A percentile compares a stretch with the other conserved stretches of the same genome.
phyloP scores from a whole-genome alignment of 2,888 invertebrate species.

The Leistus spinibarbis region DNA sequence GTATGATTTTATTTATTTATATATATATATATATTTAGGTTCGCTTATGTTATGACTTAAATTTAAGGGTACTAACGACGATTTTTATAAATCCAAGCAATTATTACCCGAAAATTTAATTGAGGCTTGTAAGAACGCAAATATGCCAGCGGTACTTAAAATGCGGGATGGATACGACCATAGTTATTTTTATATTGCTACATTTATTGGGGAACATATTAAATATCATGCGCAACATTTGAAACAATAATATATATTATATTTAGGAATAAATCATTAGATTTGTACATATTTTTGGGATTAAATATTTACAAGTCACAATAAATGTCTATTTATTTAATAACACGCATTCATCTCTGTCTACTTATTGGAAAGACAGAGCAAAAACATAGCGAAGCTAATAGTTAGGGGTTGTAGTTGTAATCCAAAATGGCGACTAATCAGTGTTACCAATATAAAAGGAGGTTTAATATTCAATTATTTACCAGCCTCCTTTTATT shows the following conservation, averaged over 20 bases:
- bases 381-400: too few relatives aligned
- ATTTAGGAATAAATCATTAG: too few relatives aligned
- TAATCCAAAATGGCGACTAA: too few relatives aligned
- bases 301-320: too few relatives aligned
- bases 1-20: constrained; percentile 56
- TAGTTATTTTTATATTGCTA: constrained; percentile 89
- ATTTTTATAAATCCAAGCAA: constrained; percentile 76
- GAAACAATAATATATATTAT: constrained; percentile 57
- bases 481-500: not conserved
- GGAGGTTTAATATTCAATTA: too few relatives aligned
- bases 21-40: not conserved
- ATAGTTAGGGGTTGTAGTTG: too few relatives aligned
- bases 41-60: not conserved
- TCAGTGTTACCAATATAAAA: too few relatives aligned
- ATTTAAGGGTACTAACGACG: constrained; percentile 79
- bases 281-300: too few relatives aligned
- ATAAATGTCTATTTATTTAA: not conserved
- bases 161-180: constrained; percentile 91
- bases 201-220: constrained; percentile 92
- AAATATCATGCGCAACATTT: constrained; percentile 85
- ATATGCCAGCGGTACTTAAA: constrained; percentile 72
- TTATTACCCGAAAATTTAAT: constrained; percentile 85
- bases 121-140: constrained; percentile 70
- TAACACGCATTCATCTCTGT: not conserved
- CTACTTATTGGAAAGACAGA: too few relatives aligned